A percentile compares a stretch with the other conserved stretches of the same genome.
Evolutionary conservation across 2,113 vertebrate genomes (phyloP).

Genomic region (Calyptommatus sinebrachiatus): DNA sequence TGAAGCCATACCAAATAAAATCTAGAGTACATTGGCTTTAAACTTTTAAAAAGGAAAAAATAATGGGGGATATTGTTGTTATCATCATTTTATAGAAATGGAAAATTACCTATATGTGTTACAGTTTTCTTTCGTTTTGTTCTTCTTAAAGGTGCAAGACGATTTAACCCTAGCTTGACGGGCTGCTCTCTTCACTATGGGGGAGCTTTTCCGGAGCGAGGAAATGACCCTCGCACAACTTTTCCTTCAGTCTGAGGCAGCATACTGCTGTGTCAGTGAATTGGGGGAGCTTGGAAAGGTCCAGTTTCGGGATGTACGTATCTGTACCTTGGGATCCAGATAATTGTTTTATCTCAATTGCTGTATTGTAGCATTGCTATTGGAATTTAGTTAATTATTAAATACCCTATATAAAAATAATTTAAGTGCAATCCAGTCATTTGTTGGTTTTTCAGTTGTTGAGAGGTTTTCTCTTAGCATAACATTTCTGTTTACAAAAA

Average conservation of each 20-base stretch:
- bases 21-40: too few relatives aligned
- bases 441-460: too few relatives aligned
- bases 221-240: slow-evolving; percentile 98
- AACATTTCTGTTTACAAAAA: not conserved
- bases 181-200: slow-evolving; percentile 75
- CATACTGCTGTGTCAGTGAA: slow-evolving; percentile 96
- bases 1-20: too few relatives aligned
- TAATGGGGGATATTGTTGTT: too few relatives aligned
- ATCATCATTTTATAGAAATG: too few relatives aligned
- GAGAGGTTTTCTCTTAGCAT: not conserved
- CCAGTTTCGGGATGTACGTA: slow-evolving; percentile 95
- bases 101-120: not conserved
- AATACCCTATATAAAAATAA: too few relatives aligned
- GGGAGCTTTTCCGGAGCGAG: slow-evolving; percentile 95
- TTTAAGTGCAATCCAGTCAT: too few relatives aligned
- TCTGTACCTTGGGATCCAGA: not conserved
- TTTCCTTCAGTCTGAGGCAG: slow-evolving; percentile 95
- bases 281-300: slow-evolving; percentile 96
- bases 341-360: not conserved
- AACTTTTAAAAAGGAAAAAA: too few relatives aligned
- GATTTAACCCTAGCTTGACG: slow-evolving; percentile 3
- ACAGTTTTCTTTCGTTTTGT: slow-evolving; percentile 24
- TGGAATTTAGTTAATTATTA: too few relatives aligned
- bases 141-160: slow-evolving; percentile 43
- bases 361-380: not conserved